A percentile compares a stretch with the other conserved stretches of the same genome.
Conservation (phyloP, 2,888 invertebrate species). For the Anorthoa munda region DNA sequence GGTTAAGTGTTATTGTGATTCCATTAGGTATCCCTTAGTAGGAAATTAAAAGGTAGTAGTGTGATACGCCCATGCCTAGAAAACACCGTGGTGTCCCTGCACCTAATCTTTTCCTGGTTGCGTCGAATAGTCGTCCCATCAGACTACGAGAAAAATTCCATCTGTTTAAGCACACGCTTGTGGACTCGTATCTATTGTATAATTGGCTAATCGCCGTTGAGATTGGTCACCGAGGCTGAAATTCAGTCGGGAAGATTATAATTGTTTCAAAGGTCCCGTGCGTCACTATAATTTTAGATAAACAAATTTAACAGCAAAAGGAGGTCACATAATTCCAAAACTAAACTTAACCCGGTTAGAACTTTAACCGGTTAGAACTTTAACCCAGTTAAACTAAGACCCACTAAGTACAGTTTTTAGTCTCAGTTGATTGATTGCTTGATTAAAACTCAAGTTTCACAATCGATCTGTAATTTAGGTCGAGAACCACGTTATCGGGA, state of each 20-base stretch:
- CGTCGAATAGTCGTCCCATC: no score
- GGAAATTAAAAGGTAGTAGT: not conserved
- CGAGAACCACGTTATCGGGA: conserved; percentile 4
- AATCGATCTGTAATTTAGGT: conserved; percentile 34
- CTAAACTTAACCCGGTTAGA: conserved; percentile 1
- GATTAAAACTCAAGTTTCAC: conserved; percentile 36
- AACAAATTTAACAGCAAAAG: not conserved
- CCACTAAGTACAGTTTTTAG: conserved; percentile 39
- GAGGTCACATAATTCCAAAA: conserved; percentile 3
- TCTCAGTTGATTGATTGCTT: conserved; percentile 40
- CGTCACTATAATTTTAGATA: not conserved
- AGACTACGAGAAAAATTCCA: no score
- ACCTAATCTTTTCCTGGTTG: no score
- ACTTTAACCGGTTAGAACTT: conserved; percentile 19
- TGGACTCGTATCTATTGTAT: no score
- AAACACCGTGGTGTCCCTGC: no score
- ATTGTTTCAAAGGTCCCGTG: no score
- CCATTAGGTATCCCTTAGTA: no score
- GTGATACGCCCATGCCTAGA: not conserved
- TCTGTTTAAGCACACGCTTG: no score
- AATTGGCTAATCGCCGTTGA: no score
- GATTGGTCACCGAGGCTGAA: no score
- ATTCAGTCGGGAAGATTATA: no score
- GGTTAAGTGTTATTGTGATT: no score
- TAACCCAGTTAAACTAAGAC: conserved; percentile 18